Conservation (phyloP, 2,113 vertebrate species). For the Rhea pennata region DNA sequence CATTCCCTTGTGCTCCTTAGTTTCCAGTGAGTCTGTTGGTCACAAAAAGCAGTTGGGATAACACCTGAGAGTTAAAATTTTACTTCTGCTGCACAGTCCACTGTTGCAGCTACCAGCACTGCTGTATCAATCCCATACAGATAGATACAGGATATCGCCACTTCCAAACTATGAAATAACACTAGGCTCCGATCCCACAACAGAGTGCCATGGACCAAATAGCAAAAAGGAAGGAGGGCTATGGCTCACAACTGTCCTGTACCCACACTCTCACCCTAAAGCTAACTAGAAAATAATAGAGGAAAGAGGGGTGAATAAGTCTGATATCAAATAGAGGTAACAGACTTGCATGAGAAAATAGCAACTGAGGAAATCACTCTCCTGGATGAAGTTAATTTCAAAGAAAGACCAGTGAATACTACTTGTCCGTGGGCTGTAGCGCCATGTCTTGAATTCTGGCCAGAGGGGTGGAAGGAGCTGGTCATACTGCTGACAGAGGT, state of each 20-base stretch:
- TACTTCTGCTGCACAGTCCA: background rate
- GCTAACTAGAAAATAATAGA: no score
- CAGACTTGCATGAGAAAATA: no score
- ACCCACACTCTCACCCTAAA: background rate
- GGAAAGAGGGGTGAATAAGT: background rate
- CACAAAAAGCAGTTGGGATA: background rate
- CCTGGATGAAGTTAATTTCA: background rate
- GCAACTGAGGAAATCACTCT: background rate
- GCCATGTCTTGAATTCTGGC: background rate
- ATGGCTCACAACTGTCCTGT: background rate
- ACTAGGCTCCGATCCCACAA: background rate
- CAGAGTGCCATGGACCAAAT: background rate
- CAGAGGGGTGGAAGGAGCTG: background rate
- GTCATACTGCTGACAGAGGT: background rate
- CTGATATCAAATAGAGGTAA: background rate
- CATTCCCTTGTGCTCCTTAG: background rate
- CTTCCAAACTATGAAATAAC: background rate
- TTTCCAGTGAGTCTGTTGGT: background rate
- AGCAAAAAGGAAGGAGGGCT: background rate
- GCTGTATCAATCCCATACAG: background rate
- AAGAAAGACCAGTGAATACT: background rate
- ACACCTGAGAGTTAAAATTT: background rate
- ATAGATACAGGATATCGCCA: background rate
- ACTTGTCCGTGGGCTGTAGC: fast-evolving
- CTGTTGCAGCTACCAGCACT: background rate